A percentile compares a stretch with the other conserved stretches of the same genome.
Conservation (phyloP, 2,888 invertebrate species). For the Linnaemya vulpina region DNA sequence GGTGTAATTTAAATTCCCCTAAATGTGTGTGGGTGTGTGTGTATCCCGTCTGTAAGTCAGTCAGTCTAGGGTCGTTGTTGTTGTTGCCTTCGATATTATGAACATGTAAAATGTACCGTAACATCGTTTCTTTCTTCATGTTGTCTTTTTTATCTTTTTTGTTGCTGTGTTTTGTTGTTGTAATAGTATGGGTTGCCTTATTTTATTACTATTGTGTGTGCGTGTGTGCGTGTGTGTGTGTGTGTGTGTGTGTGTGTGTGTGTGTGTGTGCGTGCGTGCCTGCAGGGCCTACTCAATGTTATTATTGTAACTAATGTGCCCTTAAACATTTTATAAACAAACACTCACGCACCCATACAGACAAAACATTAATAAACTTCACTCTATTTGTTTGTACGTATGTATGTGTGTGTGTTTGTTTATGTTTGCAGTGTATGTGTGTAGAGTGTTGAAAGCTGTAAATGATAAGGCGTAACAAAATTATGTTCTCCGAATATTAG, state of each 20-base stretch:
- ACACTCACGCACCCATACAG: not conserved
- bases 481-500: too few species aligned
- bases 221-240: too few species aligned
- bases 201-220: not conserved
- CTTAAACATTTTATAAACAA: slow-evolving; percentile 3
- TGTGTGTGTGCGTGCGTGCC: too few species aligned
- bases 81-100: not conserved
- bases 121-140: not conserved
- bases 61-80: not conserved
- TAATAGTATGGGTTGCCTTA: not conserved
- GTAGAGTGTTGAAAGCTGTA: too few species aligned
- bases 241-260: too few species aligned
- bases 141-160: too few species aligned
- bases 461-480: too few species aligned
- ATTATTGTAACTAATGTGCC: not conserved
- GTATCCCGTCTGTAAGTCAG: not conserved
- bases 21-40: not conserved
- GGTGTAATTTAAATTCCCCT: not conserved
- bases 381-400: not conserved
- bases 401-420: not conserved
- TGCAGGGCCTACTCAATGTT: not conserved
- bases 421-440: too few species aligned
- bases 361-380: not conserved
- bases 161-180: too few species aligned
- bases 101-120: not conserved